Evolutionary conservation across 2,888 invertebrate genomes (phyloP).

Genomic region (Gerris lacustris): DNA sequence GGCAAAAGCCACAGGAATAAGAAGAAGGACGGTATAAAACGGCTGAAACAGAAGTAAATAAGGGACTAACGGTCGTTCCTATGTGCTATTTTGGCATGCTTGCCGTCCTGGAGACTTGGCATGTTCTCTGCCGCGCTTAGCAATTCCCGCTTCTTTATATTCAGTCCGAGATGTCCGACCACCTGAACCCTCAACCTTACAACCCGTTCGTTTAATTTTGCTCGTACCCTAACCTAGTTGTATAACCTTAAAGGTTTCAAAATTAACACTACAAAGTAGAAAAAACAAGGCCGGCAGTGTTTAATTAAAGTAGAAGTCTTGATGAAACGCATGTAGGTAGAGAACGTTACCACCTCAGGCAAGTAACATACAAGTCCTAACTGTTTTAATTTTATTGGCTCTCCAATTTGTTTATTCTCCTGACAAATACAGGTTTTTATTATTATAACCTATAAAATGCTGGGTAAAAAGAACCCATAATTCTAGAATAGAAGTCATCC

Average conservation of each 20-base stretch:
- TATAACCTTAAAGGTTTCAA: not conserved
- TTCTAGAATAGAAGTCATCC: too few species aligned
- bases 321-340: not conserved
- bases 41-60: slow-evolving; percentile 1
- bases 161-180: not conserved
- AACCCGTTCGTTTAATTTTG: not conserved
- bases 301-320: not conserved
- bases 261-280: not conserved
- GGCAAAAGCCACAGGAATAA: slow-evolving; percentile 1
- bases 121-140: not conserved
- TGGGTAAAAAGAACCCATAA: too few species aligned
- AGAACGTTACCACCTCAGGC: too few species aligned
- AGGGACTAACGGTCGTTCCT: not conserved
- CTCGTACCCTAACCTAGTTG: not conserved
- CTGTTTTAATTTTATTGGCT: too few species aligned
- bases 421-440: too few species aligned
- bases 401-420: too few species aligned
- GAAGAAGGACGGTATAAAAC: not conserved
- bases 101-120: not conserved
- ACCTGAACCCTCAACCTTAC: not conserved
- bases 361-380: too few species aligned
- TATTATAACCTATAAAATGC: too few species aligned
- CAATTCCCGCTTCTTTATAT: not conserved
- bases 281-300: not conserved
- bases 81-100: not conserved